Evolutionary conservation across 2,797 vertebrate genomes (phyloP), one percentile per base, ranked within the genome.

Genomic region (Mycteria americana): DNA sequence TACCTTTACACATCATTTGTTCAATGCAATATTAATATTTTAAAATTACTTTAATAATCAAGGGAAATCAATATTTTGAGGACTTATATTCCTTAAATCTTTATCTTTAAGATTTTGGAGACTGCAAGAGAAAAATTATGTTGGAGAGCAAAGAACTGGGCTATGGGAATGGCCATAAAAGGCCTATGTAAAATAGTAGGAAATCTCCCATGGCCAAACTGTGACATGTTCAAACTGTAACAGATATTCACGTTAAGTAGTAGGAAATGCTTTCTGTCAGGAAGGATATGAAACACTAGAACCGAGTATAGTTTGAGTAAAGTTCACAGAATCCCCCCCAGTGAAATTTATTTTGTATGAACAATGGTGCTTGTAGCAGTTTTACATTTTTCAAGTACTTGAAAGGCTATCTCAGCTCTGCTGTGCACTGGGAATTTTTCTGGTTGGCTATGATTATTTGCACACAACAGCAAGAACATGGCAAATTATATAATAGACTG

Each of bases 221-320:
- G 37, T 21, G 35, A 25, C 0, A 0, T 10, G 9, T 30, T 72
- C 35, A 63, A 45, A 59, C 7, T 3, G 4, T 17, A 59, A 27
- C 18, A 39, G 28, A 70, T 56, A 45, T 31, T 39, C 43, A n/a
- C 2, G 31, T 31, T 24, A 54, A 62, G 19, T 37, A 24, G 25
- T 10, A 59, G 31, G 15, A 77, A 84, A 72, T 30, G 18, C 11
- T 64, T 85, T n/a, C 18, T n/a, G 5, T 9, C 31, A 84, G 23
- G 30, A 67, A 50, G 24, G 23, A 45, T 56, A 25, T 53, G 43
- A 81, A 72, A 68, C 43, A 63, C 2, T 11, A 22, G 14, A 78
- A 45, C 6, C 50, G 5, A 23, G 8, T 28, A 28, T 4, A 65
- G 41, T 27, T 2, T 72, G 30, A 83, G 13, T 39, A 33, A 83